Conservation (phyloP, 1,140 invertebrate genomes). For the Sminthurides bifidus region DNA sequence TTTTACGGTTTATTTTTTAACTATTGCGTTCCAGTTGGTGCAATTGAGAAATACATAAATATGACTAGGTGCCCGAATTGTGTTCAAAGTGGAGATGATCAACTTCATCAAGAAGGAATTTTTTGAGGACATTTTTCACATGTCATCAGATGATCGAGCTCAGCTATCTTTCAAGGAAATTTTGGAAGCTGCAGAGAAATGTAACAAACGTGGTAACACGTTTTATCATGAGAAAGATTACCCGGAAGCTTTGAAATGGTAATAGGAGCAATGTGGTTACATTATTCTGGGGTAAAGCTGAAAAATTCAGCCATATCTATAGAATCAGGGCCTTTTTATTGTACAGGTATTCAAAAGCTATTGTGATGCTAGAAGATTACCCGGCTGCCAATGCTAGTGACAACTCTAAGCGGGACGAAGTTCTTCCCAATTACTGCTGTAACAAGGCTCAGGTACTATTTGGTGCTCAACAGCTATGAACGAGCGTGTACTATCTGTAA, state of each 20-base stretch:
- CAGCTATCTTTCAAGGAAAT: not conserved
- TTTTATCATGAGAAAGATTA: not conserved
- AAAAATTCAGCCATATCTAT: not conserved
- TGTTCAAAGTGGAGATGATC: constrained; percentile 1
- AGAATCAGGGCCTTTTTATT: not conserved
- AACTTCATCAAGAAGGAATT: not conserved
- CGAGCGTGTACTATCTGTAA: constrained; percentile 3
- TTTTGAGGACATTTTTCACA: not conserved
- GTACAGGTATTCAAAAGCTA: not conserved
- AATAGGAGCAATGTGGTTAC: not conserved
- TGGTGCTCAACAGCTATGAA: not conserved
- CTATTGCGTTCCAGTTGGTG: not conserved
- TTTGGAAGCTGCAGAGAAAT: not conserved
- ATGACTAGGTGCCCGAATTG: not conserved
- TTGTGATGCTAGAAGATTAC: constrained; percentile 2
- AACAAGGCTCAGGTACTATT: constrained; percentile 1
- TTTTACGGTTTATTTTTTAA: not conserved
- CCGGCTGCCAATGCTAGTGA: not conserved
- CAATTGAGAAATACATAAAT: no score
- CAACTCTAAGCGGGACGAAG: not conserved
- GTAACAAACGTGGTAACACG: not conserved
- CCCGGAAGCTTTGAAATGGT: not conserved
- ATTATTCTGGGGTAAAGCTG: not conserved
- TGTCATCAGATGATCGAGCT: constrained; percentile 1
- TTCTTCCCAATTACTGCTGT: not conserved